A percentile compares a stretch with the other conserved stretches of the same genome.
phyloP scores from a whole-genome alignment of 2,797 vertebrate species.

The Gallinago solitaria region DNA sequence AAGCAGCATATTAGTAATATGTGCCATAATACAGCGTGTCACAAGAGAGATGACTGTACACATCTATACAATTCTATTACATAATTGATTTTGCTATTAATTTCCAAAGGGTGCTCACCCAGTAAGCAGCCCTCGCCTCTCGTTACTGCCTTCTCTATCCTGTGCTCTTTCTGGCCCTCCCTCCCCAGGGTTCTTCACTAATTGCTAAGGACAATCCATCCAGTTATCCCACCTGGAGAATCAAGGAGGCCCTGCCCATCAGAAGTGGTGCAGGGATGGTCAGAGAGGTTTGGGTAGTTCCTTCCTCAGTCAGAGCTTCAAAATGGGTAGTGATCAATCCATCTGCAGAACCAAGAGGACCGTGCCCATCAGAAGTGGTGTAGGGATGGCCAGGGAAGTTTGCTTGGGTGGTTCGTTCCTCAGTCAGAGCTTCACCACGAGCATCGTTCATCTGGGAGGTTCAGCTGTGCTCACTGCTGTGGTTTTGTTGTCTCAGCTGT shows the following conservation, averaged over 20 bases:
- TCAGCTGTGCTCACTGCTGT: neutral
- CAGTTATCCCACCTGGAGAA: neutral
- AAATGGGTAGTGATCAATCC: neutral
- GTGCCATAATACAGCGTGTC: neutral
- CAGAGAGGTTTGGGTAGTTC: neutral
- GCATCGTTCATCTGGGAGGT: neutral
- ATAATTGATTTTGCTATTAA: neutral
- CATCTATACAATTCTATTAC: neutral
- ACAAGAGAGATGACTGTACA: neutral
- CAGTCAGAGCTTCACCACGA: neutral
- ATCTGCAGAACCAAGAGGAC: neutral
- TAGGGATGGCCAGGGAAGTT: neutral
- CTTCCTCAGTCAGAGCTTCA: neutral
- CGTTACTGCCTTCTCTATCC: fast-evolving
- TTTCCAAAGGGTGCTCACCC: neutral
- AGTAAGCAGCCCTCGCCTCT: neutral
- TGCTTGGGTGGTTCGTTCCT: neutral
- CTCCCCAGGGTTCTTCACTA: fast-evolving
- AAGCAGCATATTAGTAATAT: neutral
- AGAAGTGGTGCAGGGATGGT: fast-evolving
- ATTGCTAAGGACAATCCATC: neutral
- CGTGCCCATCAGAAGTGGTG: fast-evolving
- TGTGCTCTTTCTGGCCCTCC: fast-evolving
- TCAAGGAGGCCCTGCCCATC: fast-evolving
- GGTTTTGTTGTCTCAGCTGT: neutral